Conservation (phyloP, 2,797 vertebrate genomes). For the Halcyon chelicuti region DNA sequence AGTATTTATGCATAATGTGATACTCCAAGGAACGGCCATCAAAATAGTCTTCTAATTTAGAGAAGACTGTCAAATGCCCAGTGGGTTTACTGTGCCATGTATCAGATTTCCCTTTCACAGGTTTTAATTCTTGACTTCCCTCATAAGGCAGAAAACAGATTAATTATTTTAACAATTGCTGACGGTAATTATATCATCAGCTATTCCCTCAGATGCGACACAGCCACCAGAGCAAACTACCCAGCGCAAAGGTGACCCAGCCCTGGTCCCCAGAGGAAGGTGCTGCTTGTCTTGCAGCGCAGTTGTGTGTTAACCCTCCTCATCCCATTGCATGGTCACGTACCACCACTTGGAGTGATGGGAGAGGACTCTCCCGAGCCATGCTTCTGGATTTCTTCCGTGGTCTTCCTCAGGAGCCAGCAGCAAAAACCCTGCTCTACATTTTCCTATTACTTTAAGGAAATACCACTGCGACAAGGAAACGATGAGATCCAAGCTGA, state of each 20-base stretch:
- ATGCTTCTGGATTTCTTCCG: neutral
- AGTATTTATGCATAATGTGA: neutral
- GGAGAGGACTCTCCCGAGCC: neutral
- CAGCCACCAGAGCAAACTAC: neutral
- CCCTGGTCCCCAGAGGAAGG: neutral
- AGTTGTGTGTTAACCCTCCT: neutral
- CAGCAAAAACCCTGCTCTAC: neutral
- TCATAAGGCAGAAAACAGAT: neutral
- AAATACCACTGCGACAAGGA: neutral
- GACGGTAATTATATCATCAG: neutral
- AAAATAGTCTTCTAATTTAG: neutral
- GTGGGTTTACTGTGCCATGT: neutral
- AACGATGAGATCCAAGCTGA: neutral
- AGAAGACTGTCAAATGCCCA: neutral
- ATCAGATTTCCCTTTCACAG: neutral
- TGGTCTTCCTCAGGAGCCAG: neutral
- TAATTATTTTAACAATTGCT: constrained; percentile 1
- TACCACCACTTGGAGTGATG: too few species aligned
- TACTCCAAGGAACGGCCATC: neutral
- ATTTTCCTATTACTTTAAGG: neutral
- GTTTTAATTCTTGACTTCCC: constrained; percentile 16
- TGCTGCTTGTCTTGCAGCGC: neutral
- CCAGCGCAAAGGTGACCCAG: neutral
- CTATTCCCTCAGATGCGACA: neutral
- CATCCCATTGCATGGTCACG: neutral